Evolutionary conservation across 2,113 vertebrate species (phyloP), one percentile per base, ranked within the genome.

Genomic region (Oncorhynchus tshawytscha): DNA sequence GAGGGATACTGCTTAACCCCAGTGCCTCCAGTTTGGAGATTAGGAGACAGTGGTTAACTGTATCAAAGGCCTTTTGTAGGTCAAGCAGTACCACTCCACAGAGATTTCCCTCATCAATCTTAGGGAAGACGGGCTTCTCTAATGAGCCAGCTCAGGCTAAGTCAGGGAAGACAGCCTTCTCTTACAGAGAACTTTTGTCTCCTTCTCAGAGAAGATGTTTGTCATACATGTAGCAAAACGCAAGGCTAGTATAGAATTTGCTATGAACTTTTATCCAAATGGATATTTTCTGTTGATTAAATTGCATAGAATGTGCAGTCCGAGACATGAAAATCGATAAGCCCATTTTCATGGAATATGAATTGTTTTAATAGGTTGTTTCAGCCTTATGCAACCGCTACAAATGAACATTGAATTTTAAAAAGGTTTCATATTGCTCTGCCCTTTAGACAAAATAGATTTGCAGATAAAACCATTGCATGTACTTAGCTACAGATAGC

Each of bases 181-280:
- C 85, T 88, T 74, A 85, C 79, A 80, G 75, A 54, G 77, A 82
- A 81, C 85, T 77, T 83, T 88, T 85, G 79, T 81, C 69, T 66
- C 72, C 34, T 45, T 16, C 18, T 8, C 16, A 34, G 2, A 39
- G 25, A 34, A 69, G 2, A 2, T n/a, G 5, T 62, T 20, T 62
- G 18, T 62, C 18, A 62, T 7, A 62, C 20, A 18, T 60, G 59
- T 60, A 15, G 12, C 4, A 16, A 18, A 57, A 57, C 34, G 8
- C 16, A 57, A 57, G 51, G 51, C 51, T 16, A 16, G 16, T 57
- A 5, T 18, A 57, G 16, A 15, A 39, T 18, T 4, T 18, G 51
- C 11, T 57, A 18, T 57, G 18, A 57, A 18, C 39, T 39, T 39
- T 39, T 39, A 9, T 39, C 39, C 2, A 39, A 39, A 39, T 39